Base-by-base conservation (phyloP, 2,888 invertebrate genomes). In the Eustalomyia histrio region DNA sequence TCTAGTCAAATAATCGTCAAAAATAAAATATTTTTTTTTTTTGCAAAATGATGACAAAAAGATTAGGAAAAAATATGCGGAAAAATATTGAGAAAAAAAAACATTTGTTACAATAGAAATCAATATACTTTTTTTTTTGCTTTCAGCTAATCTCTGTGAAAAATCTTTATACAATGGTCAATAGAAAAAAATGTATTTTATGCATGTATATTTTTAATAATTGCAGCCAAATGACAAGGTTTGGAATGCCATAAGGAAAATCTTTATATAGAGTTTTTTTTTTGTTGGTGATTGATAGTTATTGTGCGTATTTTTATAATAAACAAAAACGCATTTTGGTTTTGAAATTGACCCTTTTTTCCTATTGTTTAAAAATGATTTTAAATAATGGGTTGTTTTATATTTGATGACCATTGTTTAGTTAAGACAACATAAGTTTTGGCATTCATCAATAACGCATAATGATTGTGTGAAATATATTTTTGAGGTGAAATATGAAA, bases 131-230 rank as follows among this genome's bases (percentile, higher is more conserved):
- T 43, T n/a, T 50, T 68, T 80, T 68, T n/a, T 60, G 17, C n/a
- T 64, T 57, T 69, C 52, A 47, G 55, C 69, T 82, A 83, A 83
- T 83, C 83, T 79, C 80, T 76, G 80, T 74, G 75, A 61, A 82
- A 79, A 83, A 80, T 83, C 79, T 82, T 53, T 16, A 73, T 65
- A 75, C 80, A 82, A 63, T 69, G 55, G 64, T 53, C 60, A 67
- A 58, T 65, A 58, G 58, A 14, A 52, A 14, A 52, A 50, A 65
- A 65, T 52, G 33, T 12, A 52, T 55, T 35, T 18, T 9, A 63
- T 24, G 14, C 39, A 24, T 58, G 16, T 58, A 39, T 47, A 16
- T 47, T 21, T 61, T 79, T 60, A 57, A 64, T 79, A 82, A 82
- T 82, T 82, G 73, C 69, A 60, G 67, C 65, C 76, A 76, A 82